Percentiles rank a stretch among this genome's conserved stretches.
phyloP scores from a whole-genome alignment of 2,113 vertebrate species.

The Gasterosteus aculeatus region DNA sequence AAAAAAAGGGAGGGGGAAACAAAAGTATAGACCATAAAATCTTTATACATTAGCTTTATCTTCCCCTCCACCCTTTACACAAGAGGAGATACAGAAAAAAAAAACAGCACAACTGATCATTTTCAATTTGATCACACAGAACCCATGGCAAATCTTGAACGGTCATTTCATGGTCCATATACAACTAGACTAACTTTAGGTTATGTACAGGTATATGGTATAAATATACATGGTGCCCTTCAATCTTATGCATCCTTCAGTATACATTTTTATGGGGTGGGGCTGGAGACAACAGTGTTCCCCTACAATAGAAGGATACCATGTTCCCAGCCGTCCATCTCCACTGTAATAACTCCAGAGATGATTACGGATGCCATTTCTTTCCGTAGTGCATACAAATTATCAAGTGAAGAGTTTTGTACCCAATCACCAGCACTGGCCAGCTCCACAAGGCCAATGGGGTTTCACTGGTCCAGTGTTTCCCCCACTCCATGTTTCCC shows the following conservation, averaged over 20 bases:
- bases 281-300: slow-evolving; percentile 39
- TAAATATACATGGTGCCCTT: slow-evolving; percentile 42
- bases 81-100: slow-evolving; percentile 40
- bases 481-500: slow-evolving; percentile 47
- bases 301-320: slow-evolving; percentile 38
- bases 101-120: slow-evolving; percentile 28
- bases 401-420: slow-evolving; percentile 32
- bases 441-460: slow-evolving; percentile 27
- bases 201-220: slow-evolving; percentile 46
- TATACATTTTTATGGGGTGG: slow-evolving; percentile 48
- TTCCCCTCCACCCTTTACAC: slow-evolving; percentile 46
- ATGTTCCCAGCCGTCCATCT: slow-evolving; percentile 23
- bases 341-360: slow-evolving; percentile 29
- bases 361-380: slow-evolving; percentile 39
- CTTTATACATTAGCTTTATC: slow-evolving; percentile 70
- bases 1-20: neutral
- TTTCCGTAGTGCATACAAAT: slow-evolving; percentile 44
- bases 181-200: slow-evolving; percentile 43
- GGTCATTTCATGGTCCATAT: slow-evolving; percentile 39
- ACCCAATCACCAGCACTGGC: slow-evolving; percentile 53
- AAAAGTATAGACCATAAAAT: slow-evolving; percentile 46
- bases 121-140: slow-evolving; percentile 28
- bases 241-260: slow-evolving; percentile 47
- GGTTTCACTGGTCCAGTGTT: slow-evolving; percentile 32
- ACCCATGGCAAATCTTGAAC: slow-evolving; percentile 41